A percentile compares a stretch with the other conserved stretches of the same genome.
Evolutionary conservation across 2,888 invertebrate species (phyloP).

Genomic region (Tiliacea citrago): DNA sequence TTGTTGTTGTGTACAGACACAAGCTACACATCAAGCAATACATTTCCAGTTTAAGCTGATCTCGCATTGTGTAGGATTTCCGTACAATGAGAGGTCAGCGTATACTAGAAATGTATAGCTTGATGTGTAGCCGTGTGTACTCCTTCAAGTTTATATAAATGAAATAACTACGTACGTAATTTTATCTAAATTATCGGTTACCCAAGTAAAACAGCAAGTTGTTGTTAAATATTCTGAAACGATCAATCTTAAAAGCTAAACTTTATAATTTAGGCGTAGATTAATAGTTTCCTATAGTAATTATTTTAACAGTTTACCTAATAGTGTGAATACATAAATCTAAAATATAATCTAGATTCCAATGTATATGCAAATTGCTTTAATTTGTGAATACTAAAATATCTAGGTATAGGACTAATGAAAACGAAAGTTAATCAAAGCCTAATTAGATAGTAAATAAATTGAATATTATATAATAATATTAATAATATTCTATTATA

Average conservation of each 20-base stretch:
- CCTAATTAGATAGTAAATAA: no score
- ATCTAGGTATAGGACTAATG: slow-evolving; percentile 6
- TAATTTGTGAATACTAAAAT: slow-evolving; percentile 31
- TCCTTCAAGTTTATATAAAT: neutral
- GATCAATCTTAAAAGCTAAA: slow-evolving; percentile 33
- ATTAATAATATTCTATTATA: no score
- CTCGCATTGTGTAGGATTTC: no score
- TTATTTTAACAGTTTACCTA: slow-evolving; percentile 49
- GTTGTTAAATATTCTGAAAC: slow-evolving; percentile 39
- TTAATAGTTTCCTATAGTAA: slow-evolving; percentile 40
- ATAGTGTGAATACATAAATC: slow-evolving; percentile 53
- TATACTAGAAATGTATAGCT: no score
- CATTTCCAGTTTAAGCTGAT: no score
- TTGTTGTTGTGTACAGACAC: slow-evolving; percentile 1
- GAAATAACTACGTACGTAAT: neutral
- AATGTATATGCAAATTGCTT: slow-evolving; percentile 51
- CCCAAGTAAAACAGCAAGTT: slow-evolving; percentile 37
- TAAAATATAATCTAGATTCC: slow-evolving; percentile 38
- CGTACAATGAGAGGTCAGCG: no score
- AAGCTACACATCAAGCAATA: no score
- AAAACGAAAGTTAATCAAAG: slow-evolving; percentile 27
- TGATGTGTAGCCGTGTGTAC: no score
- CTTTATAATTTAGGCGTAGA: slow-evolving; percentile 39
- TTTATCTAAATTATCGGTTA: slow-evolving; percentile 12
- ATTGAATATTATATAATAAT: no score